Conservation (phyloP, 2,888 invertebrate genomes). For the Sialis lutaria region DNA sequence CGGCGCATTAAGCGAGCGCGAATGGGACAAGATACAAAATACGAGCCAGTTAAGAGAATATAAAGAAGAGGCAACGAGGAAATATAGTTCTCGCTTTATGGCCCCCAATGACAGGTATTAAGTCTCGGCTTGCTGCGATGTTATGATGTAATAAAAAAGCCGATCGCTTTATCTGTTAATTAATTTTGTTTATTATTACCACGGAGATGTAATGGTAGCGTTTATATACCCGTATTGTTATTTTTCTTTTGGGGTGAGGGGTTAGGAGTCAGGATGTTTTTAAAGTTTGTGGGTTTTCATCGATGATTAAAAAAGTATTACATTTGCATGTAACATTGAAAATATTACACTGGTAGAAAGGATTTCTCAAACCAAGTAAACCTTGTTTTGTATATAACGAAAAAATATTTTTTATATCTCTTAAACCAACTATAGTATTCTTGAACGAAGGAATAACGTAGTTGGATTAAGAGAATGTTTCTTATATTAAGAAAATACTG, state of each 20-base stretch:
- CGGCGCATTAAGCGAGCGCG: constrained; percentile 23
- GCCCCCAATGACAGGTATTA: constrained; percentile 2
- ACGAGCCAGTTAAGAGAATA: constrained; percentile 27
- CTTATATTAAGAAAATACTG: too few species aligned
- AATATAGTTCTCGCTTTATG: constrained; percentile 1
- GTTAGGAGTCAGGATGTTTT: too few species aligned
- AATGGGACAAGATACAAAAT: constrained; percentile 25
- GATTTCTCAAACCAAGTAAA: too few species aligned
- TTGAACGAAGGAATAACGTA: too few species aligned
- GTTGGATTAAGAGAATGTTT: too few species aligned
- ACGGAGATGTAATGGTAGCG: constrained; percentile 9
- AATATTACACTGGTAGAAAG: too few species aligned
- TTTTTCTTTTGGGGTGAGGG: not conserved
- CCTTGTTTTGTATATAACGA: too few species aligned
- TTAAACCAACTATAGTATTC: too few species aligned
- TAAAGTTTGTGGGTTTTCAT: too few species aligned
- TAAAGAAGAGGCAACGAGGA: constrained; percentile 16
- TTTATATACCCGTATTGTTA: constrained; percentile 2
- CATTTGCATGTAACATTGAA: too few species aligned
- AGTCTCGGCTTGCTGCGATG: constrained; percentile 8
- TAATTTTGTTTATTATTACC: constrained; percentile 22
- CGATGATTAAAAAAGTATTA: too few species aligned
- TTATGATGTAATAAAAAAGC: constrained; percentile 21
- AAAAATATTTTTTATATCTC: too few species aligned
- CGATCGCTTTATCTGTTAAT: constrained; percentile 26